These are phyloP conservation scores for Sardinella longiceps DNA, from an alignment of 2,797 vertebrate species.

Conservation along the genomic window DNA sequence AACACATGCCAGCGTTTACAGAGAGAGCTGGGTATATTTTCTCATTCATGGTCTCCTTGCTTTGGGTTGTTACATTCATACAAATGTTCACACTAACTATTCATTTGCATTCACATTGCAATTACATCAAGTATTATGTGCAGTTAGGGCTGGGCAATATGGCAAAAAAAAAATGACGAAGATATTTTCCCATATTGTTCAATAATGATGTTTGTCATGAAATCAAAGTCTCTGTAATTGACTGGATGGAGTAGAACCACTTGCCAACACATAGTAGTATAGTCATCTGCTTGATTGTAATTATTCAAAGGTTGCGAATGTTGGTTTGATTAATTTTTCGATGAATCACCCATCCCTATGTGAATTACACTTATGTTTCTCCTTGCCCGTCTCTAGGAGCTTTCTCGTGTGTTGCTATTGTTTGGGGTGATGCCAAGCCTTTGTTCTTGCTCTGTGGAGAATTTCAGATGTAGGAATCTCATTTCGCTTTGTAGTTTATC, in stretches of 20 bases:
- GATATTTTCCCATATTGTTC: no score
- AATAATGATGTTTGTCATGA: no score
- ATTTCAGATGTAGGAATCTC: constrained; percentile 5
- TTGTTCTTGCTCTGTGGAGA: constrained; percentile 14
- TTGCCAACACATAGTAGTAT: no score
- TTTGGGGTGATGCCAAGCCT: not conserved
- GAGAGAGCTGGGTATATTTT: not conserved
- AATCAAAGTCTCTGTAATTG: no score
- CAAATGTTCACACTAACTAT: not conserved
- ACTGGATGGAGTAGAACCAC: no score
- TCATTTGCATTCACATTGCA: not conserved
- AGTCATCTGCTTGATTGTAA: no score
- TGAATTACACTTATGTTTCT: no score
- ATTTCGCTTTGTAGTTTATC: constrained; percentile 15
- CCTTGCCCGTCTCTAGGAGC: not conserved
- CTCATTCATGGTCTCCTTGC: not conserved
- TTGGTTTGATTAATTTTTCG: no score
- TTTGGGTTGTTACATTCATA: constrained; percentile 1
- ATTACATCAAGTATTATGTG: constrained; percentile 12
- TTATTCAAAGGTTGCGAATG: no score
- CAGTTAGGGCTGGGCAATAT: no score
- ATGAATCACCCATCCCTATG: no score
- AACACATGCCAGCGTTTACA: not conserved
- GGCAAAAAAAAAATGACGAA: no score
- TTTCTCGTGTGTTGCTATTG: constrained; percentile 11